Evolutionary conservation across 2,113 vertebrate genomes (phyloP), one percentile per base, ranked within the genome.

Genomic region (Chaetodon auriga): DNA sequence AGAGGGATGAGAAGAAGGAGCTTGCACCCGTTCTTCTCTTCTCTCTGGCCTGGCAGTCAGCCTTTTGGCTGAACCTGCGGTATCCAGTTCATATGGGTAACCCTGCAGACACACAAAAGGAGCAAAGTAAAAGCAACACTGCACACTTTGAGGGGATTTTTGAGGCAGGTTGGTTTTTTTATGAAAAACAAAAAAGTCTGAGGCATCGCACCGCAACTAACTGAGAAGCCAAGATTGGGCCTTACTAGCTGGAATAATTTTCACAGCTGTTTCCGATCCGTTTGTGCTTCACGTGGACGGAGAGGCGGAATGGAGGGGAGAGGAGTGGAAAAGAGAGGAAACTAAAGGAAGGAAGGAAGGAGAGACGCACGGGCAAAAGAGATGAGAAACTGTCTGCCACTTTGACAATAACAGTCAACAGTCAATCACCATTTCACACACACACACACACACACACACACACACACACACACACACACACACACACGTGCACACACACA

Each of bases 251-350:
- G 84, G 70, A 89, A 91, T 88, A 86, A 91, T 90, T 90, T 84
- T 86, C 74, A 94, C 94, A 95, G 92, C 92, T 93, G 91, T 93
- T 95, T 94, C 83, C n/a, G 84, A 93, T 95, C 88, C 75, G 81
- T 87, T 93, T 82, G 83, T 78, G 79, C 86, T 87, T 82, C 83
- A 85, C 43, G 61, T 82, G 77, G 82, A 68, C 73, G 10, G 58
- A 81, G 63, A 23, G 65, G 75, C 30, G 21, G 53, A 71, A 62
- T 46, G 83, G 49, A 69, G 75, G n/a, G 35, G 60, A 66, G 65
- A 63, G 48, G 81, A 60, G 63, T 69, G 79, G 80, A 80, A 89
- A 86, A 82, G 66, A 12, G 18, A 82, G 30, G 62, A 61, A 54
- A 80, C 23, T 65, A 55, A 45, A 61, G n/a, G 61, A 79, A 55